phyloP scores from a whole-genome alignment of 2,113 vertebrate genomes.

The Centropus unirufus region DNA sequence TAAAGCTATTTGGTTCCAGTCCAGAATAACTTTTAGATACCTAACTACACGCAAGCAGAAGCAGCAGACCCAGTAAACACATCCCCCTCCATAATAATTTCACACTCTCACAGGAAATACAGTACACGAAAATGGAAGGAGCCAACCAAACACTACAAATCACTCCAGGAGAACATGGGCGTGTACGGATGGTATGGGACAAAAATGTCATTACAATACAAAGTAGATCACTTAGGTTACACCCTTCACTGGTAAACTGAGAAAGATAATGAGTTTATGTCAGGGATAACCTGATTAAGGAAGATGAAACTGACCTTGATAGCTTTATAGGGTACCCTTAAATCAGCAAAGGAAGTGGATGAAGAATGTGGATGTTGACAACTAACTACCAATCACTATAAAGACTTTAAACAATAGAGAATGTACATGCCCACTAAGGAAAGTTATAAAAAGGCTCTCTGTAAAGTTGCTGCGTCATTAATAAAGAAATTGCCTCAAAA shows the following conservation, averaged over 20 bases:
- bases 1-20: not conserved
- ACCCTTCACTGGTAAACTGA: not conserved
- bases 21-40: not conserved
- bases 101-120: not conserved
- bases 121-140: not conserved
- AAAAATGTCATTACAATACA: not conserved
- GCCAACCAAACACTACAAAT: not conserved
- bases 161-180: not conserved
- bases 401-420: no score
- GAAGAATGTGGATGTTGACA: no score
- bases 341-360: no score
- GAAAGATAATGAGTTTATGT: not conserved
- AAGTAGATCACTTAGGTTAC: not conserved
- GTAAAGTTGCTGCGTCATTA: no score
- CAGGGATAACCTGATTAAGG: no score
- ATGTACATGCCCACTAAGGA: no score
- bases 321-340: no score
- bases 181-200: rapidly evolving
- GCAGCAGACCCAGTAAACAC: not conserved
- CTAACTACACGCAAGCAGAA: not conserved
- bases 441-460: no score
- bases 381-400: no score
- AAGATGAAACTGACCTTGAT: no score
- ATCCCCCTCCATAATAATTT: not conserved
- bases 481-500: no score